Conservation (phyloP, 1,140 invertebrate genomes). For the Tetranychus cinnabarinus region DNA sequence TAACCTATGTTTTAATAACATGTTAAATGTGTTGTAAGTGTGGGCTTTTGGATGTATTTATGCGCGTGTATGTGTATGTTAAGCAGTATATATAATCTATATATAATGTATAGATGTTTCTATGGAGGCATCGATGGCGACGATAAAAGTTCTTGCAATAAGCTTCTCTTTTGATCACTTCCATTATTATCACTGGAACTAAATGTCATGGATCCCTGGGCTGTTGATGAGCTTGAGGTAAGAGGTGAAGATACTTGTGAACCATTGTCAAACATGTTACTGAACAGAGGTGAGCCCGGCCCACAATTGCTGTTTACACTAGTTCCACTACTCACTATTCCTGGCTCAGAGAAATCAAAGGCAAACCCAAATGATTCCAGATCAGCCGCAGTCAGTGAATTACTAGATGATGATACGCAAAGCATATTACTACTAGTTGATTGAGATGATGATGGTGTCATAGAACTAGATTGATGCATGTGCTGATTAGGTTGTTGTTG, state of each 20-base stretch:
- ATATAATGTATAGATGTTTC: no score
- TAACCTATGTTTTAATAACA: no score
- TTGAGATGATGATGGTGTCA: constrained; percentile 1
- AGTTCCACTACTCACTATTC: background rate
- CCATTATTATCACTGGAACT: background rate
- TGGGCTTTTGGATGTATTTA: no score
- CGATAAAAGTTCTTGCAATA: background rate
- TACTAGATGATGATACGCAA: constrained; percentile 12
- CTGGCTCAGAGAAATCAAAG: constrained; percentile 31
- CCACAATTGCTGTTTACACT: background rate
- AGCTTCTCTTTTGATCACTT: background rate
- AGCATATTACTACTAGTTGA: background rate
- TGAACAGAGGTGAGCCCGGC: background rate
- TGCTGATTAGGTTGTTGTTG: constrained; percentile 14
- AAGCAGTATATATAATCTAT: no score
- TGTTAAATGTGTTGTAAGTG: no score
- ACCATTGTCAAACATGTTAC: background rate
- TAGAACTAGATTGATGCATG: constrained; percentile 10
- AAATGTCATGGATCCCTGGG: background rate
- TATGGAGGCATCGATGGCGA: background rate
- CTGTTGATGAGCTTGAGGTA: background rate
- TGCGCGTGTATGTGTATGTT: no score
- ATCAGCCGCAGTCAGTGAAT: constrained; percentile 31
- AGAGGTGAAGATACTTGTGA: background rate
- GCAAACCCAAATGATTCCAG: constrained; percentile 39